Evolutionary conservation across 2,113 vertebrate genomes (phyloP), one percentile per base, ranked within the genome.

Genomic region (Hemichromis elongatus): DNA sequence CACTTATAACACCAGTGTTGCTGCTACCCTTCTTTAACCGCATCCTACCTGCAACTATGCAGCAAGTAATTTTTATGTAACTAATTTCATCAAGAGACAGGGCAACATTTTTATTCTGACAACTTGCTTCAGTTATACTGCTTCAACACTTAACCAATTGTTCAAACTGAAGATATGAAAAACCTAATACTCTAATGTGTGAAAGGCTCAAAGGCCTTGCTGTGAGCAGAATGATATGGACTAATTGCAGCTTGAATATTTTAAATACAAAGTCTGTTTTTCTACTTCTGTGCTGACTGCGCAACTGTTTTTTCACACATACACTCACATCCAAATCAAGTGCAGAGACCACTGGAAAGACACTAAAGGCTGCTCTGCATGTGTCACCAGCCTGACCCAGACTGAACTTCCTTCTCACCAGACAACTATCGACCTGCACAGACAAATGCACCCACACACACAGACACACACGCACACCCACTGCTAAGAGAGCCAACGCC

Each of bases 351-450:
- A 66, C 11, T 7, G 78, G 56, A 81, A 50, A 82, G 85, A 80
- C 77, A 89, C 80, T 73, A 84, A 47, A 88, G 80, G 77, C 89
- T 92, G 90, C 63, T 63, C 79, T 91, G 82, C 82, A 83, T 89
- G 83, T 94, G 89, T 95, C 91, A 93, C 90, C 85, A 90, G 79
- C 79, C 82, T 89, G 92, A 94, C 93, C 92, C 93, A 94, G 92
- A 95, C 94, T 90, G 63, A 93, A 94, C 93, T 95, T 94, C 94
- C 94, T 93, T 90, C 88, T 93, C 85, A 84, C 81, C 81, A 93
- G 92, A 93, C 93, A 86, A 91, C 92, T 84, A 88, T 80, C 9
- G 19, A 77, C 57, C 82, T 81, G 86, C 82, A 82, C 80, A 81
- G 54, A 70, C 35, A 66, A 57, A 79, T 61, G 52, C 81, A 70